These are phyloP conservation scores for Liparis tanakae DNA, from an alignment of 2,797 vertebrate genomes.

Conservation along the genomic window DNA sequence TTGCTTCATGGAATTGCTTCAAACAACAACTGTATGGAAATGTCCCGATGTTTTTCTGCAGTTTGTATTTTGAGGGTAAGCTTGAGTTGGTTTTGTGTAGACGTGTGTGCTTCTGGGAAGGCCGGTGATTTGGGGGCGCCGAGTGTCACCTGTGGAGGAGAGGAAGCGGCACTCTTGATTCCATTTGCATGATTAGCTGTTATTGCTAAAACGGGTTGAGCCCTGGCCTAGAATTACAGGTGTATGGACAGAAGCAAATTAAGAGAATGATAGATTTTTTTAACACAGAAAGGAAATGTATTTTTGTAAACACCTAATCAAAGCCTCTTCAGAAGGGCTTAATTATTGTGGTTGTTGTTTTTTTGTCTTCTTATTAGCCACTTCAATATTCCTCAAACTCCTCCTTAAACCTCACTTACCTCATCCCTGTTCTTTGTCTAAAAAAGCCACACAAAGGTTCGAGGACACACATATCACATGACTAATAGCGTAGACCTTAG, in stretches of 20 bases:
- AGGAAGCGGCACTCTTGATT: slow-evolving; percentile 63
- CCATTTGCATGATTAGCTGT: slow-evolving; percentile 78
- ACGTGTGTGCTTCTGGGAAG: slow-evolving; percentile 19
- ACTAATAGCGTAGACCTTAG: slow-evolving; percentile 34
- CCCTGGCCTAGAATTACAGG: slow-evolving; percentile 56
- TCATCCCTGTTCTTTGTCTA: background rate
- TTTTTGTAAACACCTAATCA: slow-evolving; percentile 34
- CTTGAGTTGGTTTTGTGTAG: slow-evolving; percentile 25
- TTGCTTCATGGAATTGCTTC: slow-evolving; percentile 58
- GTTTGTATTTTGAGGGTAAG: slow-evolving; percentile 27
- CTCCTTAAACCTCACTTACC: too few relatives aligned
- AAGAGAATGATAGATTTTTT: slow-evolving; percentile 33
- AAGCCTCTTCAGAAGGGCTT: slow-evolving; percentile 13
- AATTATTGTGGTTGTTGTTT: too few relatives aligned
- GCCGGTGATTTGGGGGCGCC: slow-evolving; percentile 2
- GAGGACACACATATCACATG: slow-evolving; percentile 19
- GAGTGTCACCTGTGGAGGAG: slow-evolving; percentile 57
- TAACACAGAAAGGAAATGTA: slow-evolving; percentile 12
- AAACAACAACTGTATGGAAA: slow-evolving; percentile 62
- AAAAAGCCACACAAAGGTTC: slow-evolving; percentile 14
- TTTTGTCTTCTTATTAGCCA: background rate
- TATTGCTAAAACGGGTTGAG: slow-evolving; percentile 53
- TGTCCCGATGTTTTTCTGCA: slow-evolving; percentile 33
- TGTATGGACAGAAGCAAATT: slow-evolving; percentile 40
- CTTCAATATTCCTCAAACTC: background rate